A percentile compares a stretch with the other conserved stretches of the same genome.
These are phyloP conservation scores for Phrynocephalus versicolor DNA, from an alignment of 2,113 vertebrate species.

Conservation along the genomic window DNA sequence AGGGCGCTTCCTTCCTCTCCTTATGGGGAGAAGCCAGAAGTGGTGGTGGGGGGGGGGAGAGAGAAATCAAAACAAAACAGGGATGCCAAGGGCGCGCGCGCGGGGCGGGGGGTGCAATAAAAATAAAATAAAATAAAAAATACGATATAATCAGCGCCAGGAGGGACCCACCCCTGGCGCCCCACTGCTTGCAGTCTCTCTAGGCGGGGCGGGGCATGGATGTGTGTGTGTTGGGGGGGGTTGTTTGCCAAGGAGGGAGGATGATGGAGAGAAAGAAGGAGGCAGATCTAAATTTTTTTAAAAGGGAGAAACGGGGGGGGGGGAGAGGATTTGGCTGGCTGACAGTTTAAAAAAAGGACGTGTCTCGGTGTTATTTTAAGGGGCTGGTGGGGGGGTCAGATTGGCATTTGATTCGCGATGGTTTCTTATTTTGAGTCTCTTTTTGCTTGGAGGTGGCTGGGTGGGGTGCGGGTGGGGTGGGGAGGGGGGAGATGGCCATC, in stretches of 20 bases:
- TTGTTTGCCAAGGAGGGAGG: background rate
- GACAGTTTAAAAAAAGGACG: background rate
- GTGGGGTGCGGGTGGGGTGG: no score
- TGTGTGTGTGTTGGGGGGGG: background rate
- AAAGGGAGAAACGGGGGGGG: no score
- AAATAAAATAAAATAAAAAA: no score
- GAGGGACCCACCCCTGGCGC: background rate
- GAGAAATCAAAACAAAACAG: no score
- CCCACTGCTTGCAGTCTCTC: background rate
- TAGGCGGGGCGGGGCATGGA: constrained; percentile 49
- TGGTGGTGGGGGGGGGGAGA: background rate
- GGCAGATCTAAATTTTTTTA: background rate
- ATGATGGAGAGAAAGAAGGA: background rate
- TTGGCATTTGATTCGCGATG: no score
- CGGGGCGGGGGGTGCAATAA: no score
- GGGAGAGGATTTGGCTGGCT: background rate
- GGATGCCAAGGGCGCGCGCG: background rate
- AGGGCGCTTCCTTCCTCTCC: background rate
- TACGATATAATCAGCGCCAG: background rate
- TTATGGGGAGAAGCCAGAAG: background rate
- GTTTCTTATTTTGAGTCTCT: no score
- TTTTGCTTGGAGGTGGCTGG: no score
- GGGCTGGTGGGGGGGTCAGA: no score
- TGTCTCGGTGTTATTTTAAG: background rate
- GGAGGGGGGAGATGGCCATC: no score